Evolutionary conservation across 2,113 vertebrate genomes (phyloP).

Genomic region (Oxyruncus cristatus): DNA sequence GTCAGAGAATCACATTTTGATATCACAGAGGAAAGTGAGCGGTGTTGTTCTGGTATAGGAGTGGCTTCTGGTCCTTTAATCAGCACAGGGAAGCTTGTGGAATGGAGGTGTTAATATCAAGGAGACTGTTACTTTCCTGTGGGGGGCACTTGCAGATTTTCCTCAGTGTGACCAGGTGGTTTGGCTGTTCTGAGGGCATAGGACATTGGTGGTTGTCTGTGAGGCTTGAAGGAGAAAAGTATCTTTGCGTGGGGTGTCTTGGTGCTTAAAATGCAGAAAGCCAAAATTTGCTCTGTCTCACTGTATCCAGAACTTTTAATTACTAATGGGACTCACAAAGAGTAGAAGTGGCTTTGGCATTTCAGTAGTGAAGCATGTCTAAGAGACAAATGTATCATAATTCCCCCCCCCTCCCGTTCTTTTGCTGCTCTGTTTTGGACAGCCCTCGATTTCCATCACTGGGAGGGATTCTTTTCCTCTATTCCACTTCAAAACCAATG

Average conservation of each 20-base stretch:
- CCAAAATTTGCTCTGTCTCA: neutral
- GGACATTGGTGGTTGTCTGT: neutral
- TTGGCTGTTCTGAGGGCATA: neutral
- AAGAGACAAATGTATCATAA: neutral
- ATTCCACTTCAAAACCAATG: neutral
- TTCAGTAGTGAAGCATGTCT: neutral
- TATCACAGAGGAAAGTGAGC: neutral
- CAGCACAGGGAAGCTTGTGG: neutral
- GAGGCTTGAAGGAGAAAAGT: neutral
- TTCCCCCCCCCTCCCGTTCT: neutral
- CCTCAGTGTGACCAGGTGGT: rapidly evolving
- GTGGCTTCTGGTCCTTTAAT: neutral
- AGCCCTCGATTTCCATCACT: neutral
- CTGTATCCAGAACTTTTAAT: neutral
- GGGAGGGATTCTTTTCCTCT: neutral
- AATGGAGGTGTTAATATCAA: neutral
- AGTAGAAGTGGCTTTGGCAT: neutral
- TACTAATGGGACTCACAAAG: neutral
- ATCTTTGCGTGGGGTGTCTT: rapidly evolving
- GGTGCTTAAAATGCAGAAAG: neutral
- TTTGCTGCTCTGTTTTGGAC: neutral
- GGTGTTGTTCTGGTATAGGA: neutral
- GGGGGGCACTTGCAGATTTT: neutral
- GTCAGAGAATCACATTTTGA: neutral
- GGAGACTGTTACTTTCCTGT: neutral